phyloP scores from a whole-genome alignment of 2,113 vertebrate genomes.

The Neoarius graeffei region DNA sequence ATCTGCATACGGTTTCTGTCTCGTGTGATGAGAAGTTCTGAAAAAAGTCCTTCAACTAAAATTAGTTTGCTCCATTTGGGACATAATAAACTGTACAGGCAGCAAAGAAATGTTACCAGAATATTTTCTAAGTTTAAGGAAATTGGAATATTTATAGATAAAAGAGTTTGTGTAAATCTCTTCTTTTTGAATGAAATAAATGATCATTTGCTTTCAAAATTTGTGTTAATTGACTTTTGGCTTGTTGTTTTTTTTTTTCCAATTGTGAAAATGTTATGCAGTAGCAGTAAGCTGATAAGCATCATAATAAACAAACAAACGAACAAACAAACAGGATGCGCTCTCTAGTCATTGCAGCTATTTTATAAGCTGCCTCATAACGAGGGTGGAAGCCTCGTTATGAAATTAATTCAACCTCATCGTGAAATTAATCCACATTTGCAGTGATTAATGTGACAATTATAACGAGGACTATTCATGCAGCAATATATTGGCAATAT shows the following conservation, averaged over 20 bases:
- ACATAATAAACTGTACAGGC: background rate
- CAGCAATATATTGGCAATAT: background rate
- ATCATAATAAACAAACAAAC: background rate
- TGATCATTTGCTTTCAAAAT: background rate
- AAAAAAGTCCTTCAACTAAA: background rate
- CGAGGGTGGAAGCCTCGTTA: background rate
- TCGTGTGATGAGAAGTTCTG: background rate
- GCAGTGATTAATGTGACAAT: background rate
- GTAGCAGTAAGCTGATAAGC: background rate
- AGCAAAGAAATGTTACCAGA: background rate
- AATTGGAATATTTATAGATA: background rate
- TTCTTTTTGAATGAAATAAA: background rate
- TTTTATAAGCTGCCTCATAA: background rate
- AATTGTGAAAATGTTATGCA: background rate
- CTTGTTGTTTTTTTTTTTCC: background rate
- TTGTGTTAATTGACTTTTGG: background rate
- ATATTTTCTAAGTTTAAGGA: background rate
- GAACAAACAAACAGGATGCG: background rate
- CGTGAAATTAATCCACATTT: background rate
- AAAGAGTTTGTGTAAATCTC: background rate
- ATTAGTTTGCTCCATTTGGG: background rate
- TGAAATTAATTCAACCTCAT: background rate
- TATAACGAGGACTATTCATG: background rate
- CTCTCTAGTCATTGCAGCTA: background rate
- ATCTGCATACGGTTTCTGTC: background rate